Base-by-base conservation (phyloP, 2,113 vertebrate genomes). In the Beaufortia kweichowensis region DNA sequence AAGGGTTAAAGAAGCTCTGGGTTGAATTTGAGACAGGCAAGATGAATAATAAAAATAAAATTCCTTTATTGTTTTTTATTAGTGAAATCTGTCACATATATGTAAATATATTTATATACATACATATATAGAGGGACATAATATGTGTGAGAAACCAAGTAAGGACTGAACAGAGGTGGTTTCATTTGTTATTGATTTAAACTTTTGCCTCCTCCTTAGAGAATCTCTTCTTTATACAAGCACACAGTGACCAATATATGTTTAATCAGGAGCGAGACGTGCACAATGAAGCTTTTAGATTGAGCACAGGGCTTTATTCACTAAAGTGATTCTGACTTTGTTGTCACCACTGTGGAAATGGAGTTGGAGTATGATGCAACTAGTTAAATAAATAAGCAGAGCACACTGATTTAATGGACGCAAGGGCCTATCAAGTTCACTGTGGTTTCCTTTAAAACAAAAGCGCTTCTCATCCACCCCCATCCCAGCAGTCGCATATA, bases 381-480 rank as follows among this genome's bases (percentile, higher is more conserved):
- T 35, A 21, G 29, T 63, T 61, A 79, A 78, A 71, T 65, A 81
- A 78, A 78, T 55, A 71, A 70, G 26, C 70, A 21, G 63, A 28
- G 65, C 75, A 2, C 48, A 6, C 21, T 64, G 75, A 69, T 78
- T 50, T 74, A 80, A 74, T 53, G 65, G 59, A 70, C 75, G 5
- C 1, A 6, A 17, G 50, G 75, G 57, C 29, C 29, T 53, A 57
- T 48, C 55, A 46, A 28, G 31, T 75, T 76, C 79, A 59, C 59
- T 50, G 39, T 24, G 63, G 48, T 68, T 75, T 57, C 6, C 17
- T 29, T 61, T 26, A 41, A 71, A 57, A 66, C 55, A 65, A 66
- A 65, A 35, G 62, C 19, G 23, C 39, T 41, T 23, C 56, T 68
- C 6, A 41, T 60, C 53, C 26, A 4, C 28, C 62, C 59, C 29